Evolutionary conservation across 2,113 vertebrate species (phyloP), one percentile per base, ranked within the genome.

Genomic region (Passer montanus): DNA sequence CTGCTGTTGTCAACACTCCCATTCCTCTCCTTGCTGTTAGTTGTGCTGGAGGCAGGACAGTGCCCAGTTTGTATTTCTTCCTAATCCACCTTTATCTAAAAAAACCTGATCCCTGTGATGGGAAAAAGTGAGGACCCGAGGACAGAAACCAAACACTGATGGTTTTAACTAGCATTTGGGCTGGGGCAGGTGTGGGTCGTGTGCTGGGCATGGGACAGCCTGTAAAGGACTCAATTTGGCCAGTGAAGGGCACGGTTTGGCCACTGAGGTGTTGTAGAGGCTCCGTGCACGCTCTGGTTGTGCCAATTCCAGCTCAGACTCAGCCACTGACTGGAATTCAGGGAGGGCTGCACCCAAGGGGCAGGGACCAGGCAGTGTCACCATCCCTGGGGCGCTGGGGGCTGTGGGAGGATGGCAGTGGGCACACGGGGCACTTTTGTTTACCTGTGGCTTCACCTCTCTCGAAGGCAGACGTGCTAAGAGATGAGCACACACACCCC

Each of bases 241-340:
- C n/a, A 37, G 24, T 35, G 27, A 70, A 53, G 11, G 27, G 28
- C 20, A 23, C 27, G 0, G 2, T n/a, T 43, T 62, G 68, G 53
- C 35, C 55, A 11, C 41, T 39, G 84, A 27, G 43, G 13, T 9
- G 4, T 8, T 20, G 22, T 0, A 30, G 47, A 35, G 41, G 17
- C 64, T 68, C 39, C 4, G 44, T 16, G 13, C 30, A 2, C 12
- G 26, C 70, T n/a, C 50, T 2, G 2, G 15, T 2, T 7, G 9
- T 11, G 33, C 8, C 0, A 0, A 9, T 35, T 33, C 76, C 84
- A 9, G 56, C 44, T 70, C 4, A 5, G 47, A 4, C 7, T 1
- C 64, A 62, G 77, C 23, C 28, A 1, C 1, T 6, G 2, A 9
- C 0, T 3, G 39, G 21, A 20, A 37, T 37, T 37, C 0, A 0